A percentile compares a stretch with the other conserved stretches of the same genome.
Evolutionary conservation across 2,113 vertebrate genomes (phyloP).

Genomic region (Elephantulus edwardii): DNA sequence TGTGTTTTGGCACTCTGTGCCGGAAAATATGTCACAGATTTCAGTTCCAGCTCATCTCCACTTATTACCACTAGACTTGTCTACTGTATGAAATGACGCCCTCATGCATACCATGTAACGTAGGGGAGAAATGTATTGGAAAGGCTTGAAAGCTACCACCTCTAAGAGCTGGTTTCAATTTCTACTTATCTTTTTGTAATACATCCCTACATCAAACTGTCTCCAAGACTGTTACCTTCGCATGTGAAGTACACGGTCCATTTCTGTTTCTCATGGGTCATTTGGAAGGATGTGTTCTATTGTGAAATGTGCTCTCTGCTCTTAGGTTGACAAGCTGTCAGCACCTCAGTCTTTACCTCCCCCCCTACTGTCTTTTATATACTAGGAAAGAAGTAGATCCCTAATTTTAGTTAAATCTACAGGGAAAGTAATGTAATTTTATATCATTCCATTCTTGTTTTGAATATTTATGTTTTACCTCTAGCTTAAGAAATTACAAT

Average conservation of each 20-base stretch:
- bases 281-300: not conserved
- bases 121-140: slow-evolving; percentile 4
- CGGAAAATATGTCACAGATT: slow-evolving; percentile 38
- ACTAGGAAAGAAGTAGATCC: not conserved
- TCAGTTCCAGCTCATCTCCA: slow-evolving; percentile 57
- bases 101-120: not conserved
- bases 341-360: not conserved
- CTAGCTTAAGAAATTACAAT: not conserved
- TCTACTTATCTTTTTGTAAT: slow-evolving; percentile 12
- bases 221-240: not conserved
- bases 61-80: slow-evolving; percentile 37
- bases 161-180: slow-evolving; percentile 49
- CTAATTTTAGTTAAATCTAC: not conserved
- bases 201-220: not conserved
- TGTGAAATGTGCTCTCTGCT: slow-evolving; percentile 1
- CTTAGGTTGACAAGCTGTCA: slow-evolving; percentile 7
- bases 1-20: slow-evolving; percentile 40
- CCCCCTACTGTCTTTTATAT: not conserved
- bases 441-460: not conserved
- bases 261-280: slow-evolving; percentile 20
- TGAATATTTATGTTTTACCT: not conserved
- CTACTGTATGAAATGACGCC: not conserved
- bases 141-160: slow-evolving; percentile 4
- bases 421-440: not conserved
- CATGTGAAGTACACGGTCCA: not conserved